Evolutionary conservation across 1,140 invertebrate genomes (phyloP), one percentile per base, ranked within the genome.

Genomic region (Drosophila burlai): DNA sequence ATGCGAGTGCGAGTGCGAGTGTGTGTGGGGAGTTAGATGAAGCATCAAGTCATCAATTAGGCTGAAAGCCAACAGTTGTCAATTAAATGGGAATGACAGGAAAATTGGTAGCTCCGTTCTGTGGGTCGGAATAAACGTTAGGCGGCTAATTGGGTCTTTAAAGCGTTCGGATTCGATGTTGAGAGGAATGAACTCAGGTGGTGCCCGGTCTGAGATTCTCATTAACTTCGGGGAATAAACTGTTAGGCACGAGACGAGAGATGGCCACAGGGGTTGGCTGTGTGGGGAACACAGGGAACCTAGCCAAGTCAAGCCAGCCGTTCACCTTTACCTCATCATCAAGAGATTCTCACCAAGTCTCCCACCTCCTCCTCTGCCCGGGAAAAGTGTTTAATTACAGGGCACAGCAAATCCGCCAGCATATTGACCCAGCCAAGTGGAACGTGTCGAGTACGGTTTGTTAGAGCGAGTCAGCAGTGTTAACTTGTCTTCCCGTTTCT

Each of bases 381-480:
- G 42, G 63, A 68, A 83, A 83, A 78, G 79, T 79, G 82, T 85
- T 79, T 86, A 85, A 85, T 85, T 85, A 85, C 83, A 83, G 69
- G 66, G 59, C 73, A 78, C 73, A 87, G 77, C 54, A 63, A 82
- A 50, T 73, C 65, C 79, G 64, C 50, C 69, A 76, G 78, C 85
- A 73, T 89, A 90, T 84, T 84, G 84, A 87, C 49, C 78, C 66
- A 81, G 69, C 84, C 77, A 76, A 81, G 81, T 72, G 81, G 77
- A 89, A 84, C 85, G 84, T 84, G 85, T 84, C 81, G 68, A 81
- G 81, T 81, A 90, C 81, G 78, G 85, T 90, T 89, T 84, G 86
- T 83, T 90, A 81, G 71, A 89, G 81, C 81, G 84, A 75, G 86
- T 71, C 64, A 72, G 80, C 62, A 59, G 55, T 16, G n/a, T 49